Conservation (phyloP, 1,140 invertebrate genomes). For the Bombus waltoni region DNA sequence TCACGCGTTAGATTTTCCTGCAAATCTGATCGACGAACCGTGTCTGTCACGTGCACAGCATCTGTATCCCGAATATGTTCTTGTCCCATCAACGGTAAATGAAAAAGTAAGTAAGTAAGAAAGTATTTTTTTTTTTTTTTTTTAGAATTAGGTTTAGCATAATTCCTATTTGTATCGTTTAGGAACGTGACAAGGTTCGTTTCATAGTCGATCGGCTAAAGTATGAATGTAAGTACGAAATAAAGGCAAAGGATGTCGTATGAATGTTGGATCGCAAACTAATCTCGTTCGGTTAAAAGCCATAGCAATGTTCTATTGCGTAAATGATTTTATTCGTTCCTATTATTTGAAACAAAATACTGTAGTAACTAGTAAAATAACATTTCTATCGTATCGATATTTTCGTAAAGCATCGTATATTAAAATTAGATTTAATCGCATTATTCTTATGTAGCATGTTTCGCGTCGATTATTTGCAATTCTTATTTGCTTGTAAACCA, state of each 20-base stretch:
- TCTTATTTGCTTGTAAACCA: not conserved
- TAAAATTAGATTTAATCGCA: not conserved
- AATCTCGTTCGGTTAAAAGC: not conserved
- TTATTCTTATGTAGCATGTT: not conserved
- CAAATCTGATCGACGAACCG: conserved; percentile 34
- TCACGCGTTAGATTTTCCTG: conserved; percentile 19
- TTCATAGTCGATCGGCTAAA: too few species aligned
- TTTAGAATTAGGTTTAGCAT: too few species aligned
- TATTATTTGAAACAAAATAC: not conserved
- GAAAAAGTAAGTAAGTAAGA: too few species aligned
- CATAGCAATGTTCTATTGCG: too few species aligned
- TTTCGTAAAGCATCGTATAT: not conserved
- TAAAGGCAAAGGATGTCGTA: too few species aligned
- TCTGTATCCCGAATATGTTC: not conserved
- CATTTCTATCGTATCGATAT: not conserved
- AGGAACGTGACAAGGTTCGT: too few species aligned
- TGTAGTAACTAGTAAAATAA: not conserved
- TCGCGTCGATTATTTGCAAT: not conserved
- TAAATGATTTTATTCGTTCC: not conserved
- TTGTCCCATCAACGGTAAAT: not conserved
- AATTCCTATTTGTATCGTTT: too few species aligned
- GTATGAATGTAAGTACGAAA: too few species aligned
- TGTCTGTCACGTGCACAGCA: conserved; percentile 10
- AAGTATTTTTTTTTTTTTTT: too few species aligned
- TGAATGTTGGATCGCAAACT: not conserved